Conservation (phyloP, 2,888 invertebrate species). For the Zele albiditarsus region DNA sequence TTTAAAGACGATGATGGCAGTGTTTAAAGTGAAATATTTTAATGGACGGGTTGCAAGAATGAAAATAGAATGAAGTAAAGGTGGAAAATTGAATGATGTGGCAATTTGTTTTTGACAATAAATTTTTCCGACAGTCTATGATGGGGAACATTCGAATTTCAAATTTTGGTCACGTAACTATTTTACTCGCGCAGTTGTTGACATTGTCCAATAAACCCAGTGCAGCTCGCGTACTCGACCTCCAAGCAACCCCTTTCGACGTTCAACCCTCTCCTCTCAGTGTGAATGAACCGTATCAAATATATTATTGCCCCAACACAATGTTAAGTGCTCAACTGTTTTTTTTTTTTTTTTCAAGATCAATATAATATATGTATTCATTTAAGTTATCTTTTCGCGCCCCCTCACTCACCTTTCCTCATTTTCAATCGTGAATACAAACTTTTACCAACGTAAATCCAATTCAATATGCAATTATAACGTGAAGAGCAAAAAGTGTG, state of each 20-base stretch:
- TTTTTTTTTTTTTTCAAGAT: background rate
- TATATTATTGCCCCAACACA: background rate
- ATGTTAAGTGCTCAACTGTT: background rate
- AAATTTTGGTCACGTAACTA: background rate
- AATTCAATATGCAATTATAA: background rate
- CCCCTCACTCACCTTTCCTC: background rate
- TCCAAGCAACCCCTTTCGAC: conserved; percentile 4
- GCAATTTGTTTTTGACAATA: background rate
- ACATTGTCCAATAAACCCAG: background rate
- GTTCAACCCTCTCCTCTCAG: background rate
- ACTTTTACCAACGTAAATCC: background rate
- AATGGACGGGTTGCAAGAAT: background rate
- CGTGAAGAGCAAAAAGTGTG: background rate
- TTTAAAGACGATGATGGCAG: conserved; percentile 18
- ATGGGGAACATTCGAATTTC: background rate
- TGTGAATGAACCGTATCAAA: background rate
- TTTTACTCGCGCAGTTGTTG: background rate
- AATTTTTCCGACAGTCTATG: background rate
- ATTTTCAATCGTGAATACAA: background rate
- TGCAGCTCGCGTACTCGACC: background rate
- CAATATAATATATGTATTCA: background rate
- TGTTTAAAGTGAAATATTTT: conserved; percentile 10
- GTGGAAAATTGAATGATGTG: background rate
- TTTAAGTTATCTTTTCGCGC: background rate
- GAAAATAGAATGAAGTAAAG: background rate